Evolutionary conservation across 2,113 vertebrate species (phyloP).

Genomic region (Microcebus murinus): DNA sequence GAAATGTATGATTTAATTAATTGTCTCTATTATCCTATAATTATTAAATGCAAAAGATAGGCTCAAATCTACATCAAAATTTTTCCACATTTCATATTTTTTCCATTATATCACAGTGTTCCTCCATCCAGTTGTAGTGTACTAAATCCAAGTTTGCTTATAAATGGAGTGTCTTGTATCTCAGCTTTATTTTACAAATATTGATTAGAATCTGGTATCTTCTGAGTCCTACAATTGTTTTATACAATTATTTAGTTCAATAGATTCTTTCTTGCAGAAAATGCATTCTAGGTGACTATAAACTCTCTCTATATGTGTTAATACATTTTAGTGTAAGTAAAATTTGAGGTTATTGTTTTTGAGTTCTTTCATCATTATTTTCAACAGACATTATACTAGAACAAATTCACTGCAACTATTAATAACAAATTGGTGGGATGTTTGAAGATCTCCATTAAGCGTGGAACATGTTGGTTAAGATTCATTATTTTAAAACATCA

Average conservation of each 20-base stretch:
- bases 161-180: neutral
- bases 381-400: no score
- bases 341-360: constrained; percentile 18
- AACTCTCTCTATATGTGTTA: neutral
- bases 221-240: neutral
- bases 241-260: neutral
- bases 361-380: neutral
- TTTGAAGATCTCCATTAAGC: neutral
- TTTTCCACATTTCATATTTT: neutral
- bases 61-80: neutral
- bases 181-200: neutral
- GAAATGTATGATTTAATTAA: neutral
- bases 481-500: neutral
- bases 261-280: neutral
- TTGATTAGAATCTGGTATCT: neutral
- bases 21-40: neutral
- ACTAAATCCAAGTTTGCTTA: neutral
- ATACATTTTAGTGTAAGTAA: neutral
- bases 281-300: neutral
- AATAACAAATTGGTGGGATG: neutral
- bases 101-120: neutral
- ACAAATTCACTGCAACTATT: neutral
- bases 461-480: neutral
- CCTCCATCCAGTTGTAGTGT: neutral
- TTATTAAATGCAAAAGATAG: neutral